Evolutionary conservation across 1,140 invertebrate species (phyloP), one percentile per base, ranked within the genome.

Genomic region (Caerostris darwini): DNA sequence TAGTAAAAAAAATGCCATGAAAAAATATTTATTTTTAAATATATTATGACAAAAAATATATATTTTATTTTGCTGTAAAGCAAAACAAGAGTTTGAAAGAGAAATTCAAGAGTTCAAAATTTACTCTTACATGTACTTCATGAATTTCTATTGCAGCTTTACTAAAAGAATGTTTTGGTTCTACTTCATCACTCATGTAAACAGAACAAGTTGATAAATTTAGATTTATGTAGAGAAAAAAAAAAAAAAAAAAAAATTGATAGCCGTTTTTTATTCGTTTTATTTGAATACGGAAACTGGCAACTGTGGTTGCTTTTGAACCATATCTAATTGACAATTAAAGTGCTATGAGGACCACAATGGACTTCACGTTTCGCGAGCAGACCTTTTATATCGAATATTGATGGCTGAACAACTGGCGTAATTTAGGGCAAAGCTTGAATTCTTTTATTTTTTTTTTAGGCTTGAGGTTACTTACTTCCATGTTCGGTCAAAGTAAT

Each of bases 141-240:
- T 34, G 34, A 34, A 34, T 34, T 34, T 34, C 2, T 64, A 64
- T 17, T 5, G 8, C 12, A 14, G 12, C 5, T 64, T 64, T 64
- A 64, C 19, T 50, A 34, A 50, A 19, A 56, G 12, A 14, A 56
- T 12, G 10, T 14, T 8, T 17, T 54, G 5, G 81, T 57, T 83
- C 56, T 56, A n/a, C 54, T 83, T 17, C 81, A 83, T 14, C 56
- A 53, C 54, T 56, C 54, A 56, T 6, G 10, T 0, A 7, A 83
- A n/a, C n/a, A 56, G 81, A 57, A 83, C 81, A 83, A 83, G 81
- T 57, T 56, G 8, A 34, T 34, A 54, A 10, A 83, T 83, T n/a
- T 83, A 57, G 5, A 83, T 54, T 83, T 83, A 34, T 7, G 81
- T 0, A 83, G 71, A 19, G n/a, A 17, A 53, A 83, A 57, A n/a